Evolutionary conservation across 2,888 invertebrate genomes (phyloP), one percentile per base, ranked within the genome.

Genomic region (Trissoscelio sp.): DNA sequence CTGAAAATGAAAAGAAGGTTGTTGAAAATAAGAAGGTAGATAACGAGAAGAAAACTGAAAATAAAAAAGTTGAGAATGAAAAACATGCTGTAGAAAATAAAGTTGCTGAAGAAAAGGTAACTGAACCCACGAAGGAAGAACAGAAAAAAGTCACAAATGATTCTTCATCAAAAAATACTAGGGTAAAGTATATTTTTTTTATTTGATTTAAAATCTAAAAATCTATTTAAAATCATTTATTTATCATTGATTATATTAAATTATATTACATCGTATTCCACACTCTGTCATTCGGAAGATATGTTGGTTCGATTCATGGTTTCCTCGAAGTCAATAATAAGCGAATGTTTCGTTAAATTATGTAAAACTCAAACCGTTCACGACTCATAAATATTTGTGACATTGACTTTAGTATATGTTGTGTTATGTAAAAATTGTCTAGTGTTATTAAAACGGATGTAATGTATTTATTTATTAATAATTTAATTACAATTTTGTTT

Each of bases 151-250:
- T 12, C 1, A 5, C 6, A 5, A 31, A 18, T 14, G 73, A 73
- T 24, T 2, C 11, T 37, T 37, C 73, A 24, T 6, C 46, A 5
- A 79, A 79, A 12, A 80, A 69, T 22, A 64, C 42, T 18, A 74
- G 69, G 64, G 80, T 80, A 55, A 24, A 24, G 44, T 24, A n/a
- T n/a, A n/a, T 14, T 9, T 31, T 24, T 31, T 34, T 31, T 69
- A 42, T 69, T 34, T 34, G 7, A 9, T 5, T 28, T 28, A 5
- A 28, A 28, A 28, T 5, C 28, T 28, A 28, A 3, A 11, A 9
- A 2, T 9, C n/a, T 34, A 9, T 9, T 34, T 5, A 6, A 34
- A 34, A 9, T 34, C 34, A 9, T 1, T 34, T 34, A n/a, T n/a
- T n/a, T n/a, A n/a, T n/a, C n/a, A n/a, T n/a, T n/a, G n/a, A n/a